These are phyloP conservation scores for Arge pagana DNA, from an alignment of 2,888 invertebrate species.

Conservation along the genomic window DNA sequence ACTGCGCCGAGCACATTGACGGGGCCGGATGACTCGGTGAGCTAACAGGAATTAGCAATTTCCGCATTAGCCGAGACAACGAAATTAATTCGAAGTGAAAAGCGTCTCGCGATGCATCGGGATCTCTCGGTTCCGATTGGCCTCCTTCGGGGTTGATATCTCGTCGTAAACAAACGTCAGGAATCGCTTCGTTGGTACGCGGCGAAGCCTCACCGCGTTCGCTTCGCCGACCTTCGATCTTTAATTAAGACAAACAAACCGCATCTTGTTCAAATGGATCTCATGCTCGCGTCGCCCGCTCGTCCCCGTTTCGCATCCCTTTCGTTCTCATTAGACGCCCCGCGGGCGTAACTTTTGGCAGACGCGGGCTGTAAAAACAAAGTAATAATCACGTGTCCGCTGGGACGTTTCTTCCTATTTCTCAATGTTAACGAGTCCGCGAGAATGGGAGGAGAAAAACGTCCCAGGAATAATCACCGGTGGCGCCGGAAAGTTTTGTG, in stretches of 20 bases:
- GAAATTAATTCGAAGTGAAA: conserved; percentile 9
- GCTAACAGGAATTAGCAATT: conserved; percentile 16
- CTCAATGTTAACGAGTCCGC: too few relatives aligned
- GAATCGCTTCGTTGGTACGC: not conserved
- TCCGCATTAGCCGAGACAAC: conserved; percentile 10
- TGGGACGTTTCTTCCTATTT: too few relatives aligned
- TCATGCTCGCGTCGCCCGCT: too few relatives aligned
- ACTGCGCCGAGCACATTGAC: too few relatives aligned
- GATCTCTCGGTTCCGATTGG: not conserved
- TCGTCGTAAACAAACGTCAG: not conserved
- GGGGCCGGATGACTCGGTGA: too few relatives aligned
- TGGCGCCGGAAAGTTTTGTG: too few relatives aligned
- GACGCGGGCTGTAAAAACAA: conserved; percentile 15
- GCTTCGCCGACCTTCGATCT: conserved; percentile 9
- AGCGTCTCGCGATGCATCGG: not conserved
- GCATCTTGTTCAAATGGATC: not conserved
- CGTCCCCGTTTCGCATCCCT: conserved; percentile 3
- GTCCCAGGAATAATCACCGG: too few relatives aligned
- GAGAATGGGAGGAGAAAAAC: too few relatives aligned
- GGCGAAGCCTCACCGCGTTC: not conserved
- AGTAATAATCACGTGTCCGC: conserved; percentile 8
- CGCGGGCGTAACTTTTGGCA: conserved; percentile 10
- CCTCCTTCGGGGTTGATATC: not conserved
- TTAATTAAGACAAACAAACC: conserved; percentile 5
- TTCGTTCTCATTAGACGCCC: conserved; percentile 14